These are phyloP conservation scores for Anthopleura xanthogrammica DNA, from an alignment of 92 coral and sea anemone genomes.

Conservation along the genomic window DNA sequence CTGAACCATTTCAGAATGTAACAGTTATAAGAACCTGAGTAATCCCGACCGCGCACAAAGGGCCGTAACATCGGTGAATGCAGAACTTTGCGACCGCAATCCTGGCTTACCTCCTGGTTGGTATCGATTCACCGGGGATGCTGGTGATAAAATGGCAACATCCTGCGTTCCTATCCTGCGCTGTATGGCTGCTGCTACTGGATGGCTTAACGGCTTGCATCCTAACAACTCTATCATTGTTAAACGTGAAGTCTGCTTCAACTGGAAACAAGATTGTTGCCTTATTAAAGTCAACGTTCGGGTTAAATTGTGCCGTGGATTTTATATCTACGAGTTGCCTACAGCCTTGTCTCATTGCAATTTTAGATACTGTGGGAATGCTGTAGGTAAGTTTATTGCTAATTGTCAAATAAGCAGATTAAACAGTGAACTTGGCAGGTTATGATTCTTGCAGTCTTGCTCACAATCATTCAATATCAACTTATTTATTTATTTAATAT, in stretches of 20 bases:
- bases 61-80: not conserved
- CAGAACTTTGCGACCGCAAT: not conserved
- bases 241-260: constrained; percentile 20
- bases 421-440: too few relatives aligned
- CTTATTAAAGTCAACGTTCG: not conserved
- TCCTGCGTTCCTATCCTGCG: constrained; percentile 11
- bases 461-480: too few relatives aligned
- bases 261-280: constrained; percentile 23
- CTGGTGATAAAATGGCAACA: not conserved
- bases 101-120: not conserved
- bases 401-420: not conserved
- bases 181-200: constrained; percentile 14
- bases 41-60: constrained; percentile 1
- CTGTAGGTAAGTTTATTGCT: not conserved
- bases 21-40: not conserved
- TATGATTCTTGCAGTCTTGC: too few relatives aligned
- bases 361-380: constrained; percentile 36
- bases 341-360: not conserved
- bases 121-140: constrained; percentile 6
- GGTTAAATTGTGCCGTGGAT: constrained; percentile 12
- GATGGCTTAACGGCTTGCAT: constrained; percentile 27
- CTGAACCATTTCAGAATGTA: not conserved
- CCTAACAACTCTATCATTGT: constrained; percentile 4
- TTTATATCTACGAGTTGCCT: constrained; percentile 35
- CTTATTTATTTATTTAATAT: too few relatives aligned